These are phyloP conservation scores for Netelia virgata DNA, from an alignment of 2,888 invertebrate genomes.

Conservation along the genomic window DNA sequence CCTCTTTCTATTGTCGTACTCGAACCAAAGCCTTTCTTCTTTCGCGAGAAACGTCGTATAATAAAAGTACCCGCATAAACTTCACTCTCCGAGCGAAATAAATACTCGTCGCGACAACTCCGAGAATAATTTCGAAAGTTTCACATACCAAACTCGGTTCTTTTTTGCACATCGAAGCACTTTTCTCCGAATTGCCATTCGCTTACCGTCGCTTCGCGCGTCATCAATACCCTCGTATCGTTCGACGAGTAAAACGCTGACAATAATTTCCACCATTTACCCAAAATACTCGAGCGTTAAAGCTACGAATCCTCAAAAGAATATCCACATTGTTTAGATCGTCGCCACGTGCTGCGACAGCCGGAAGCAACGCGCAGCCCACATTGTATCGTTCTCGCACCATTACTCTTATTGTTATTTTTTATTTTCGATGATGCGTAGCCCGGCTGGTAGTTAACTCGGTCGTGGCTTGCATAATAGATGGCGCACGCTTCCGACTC, in stretches of 20 bases:
- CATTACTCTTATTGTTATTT: slow-evolving; percentile 23
- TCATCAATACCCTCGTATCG: no score
- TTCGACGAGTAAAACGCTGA: background rate
- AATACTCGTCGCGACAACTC: no score
- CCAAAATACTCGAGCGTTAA: background rate
- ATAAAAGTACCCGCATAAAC: no score
- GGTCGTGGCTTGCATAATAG: slow-evolving; percentile 63
- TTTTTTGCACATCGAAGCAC: background rate
- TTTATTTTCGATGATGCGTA: slow-evolving; percentile 31
- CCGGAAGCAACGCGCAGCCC: slow-evolving; percentile 17
- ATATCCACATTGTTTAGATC: background rate
- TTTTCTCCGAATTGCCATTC: background rate
- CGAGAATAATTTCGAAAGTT: background rate
- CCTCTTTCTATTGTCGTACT: no score
- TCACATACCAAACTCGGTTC: background rate
- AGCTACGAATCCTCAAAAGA: background rate
- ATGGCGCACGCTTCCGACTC: slow-evolving; percentile 47
- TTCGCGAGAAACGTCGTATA: no score
- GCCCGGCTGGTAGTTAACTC: slow-evolving; percentile 49
- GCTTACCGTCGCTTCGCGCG: background rate
- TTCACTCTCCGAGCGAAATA: no score
- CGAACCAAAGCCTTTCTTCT: no score
- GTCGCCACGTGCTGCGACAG: slow-evolving; percentile 27
- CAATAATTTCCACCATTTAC: background rate
- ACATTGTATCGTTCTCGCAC: slow-evolving; percentile 6